Evolutionary conservation across 2,888 invertebrate genomes (phyloP).

Genomic region (Rhopalosiphum nymphaeae): DNA sequence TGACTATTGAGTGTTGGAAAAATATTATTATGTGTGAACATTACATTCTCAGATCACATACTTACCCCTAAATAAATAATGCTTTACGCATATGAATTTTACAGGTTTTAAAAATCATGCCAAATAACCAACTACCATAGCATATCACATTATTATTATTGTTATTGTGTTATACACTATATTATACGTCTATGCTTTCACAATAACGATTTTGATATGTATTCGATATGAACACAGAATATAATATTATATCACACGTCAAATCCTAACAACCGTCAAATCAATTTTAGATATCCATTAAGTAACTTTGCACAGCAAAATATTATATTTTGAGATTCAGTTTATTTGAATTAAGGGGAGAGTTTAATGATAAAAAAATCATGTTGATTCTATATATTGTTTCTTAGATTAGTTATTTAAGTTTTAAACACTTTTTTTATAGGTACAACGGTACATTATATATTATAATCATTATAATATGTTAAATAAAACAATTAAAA

Average conservation of each 20-base stretch:
- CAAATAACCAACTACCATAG: neutral
- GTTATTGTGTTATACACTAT: neutral
- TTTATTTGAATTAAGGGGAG: neutral
- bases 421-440: neutral
- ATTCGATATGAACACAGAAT: constrained; percentile 12
- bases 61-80: neutral
- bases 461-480: neutral
- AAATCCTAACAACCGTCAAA: constrained; percentile 17
- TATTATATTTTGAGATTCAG: neutral
- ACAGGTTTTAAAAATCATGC: neutral
- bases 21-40: neutral
- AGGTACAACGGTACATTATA: neutral
- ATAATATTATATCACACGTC: neutral
- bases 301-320: neutral
- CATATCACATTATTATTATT: constrained; percentile 11
- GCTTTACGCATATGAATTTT: neutral
- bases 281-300: neutral
- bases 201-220: neutral
- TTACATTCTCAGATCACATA: constrained; percentile 9
- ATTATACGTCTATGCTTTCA: neutral
- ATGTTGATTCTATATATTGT: neutral
- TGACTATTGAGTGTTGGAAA: neutral
- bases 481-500: no score
- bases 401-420: neutral
- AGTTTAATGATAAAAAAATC: neutral